Conservation (phyloP, 2,113 vertebrate species). For the Craseonycteris thonglongyai region DNA sequence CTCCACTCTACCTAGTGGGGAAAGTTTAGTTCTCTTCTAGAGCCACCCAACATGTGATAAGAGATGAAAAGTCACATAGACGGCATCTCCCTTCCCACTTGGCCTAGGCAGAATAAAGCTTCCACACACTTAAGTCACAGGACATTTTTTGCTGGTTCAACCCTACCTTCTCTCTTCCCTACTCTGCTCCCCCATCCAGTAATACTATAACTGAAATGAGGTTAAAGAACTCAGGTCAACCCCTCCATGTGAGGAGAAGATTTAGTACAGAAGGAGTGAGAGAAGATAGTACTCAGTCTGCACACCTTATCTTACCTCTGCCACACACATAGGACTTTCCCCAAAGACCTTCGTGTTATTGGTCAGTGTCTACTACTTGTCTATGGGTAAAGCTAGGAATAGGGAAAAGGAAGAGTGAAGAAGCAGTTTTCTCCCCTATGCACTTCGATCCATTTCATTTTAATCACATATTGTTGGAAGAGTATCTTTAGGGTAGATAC, state of each 20-base stretch:
- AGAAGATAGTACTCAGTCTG: background rate
- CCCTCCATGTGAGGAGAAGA: accelerated
- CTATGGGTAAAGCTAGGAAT: background rate
- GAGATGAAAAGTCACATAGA: background rate
- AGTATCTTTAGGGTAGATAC: background rate
- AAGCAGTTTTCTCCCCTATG: background rate
- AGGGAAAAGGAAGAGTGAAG: background rate
- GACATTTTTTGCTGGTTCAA: background rate
- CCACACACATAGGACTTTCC: background rate
- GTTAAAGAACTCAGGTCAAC: background rate
- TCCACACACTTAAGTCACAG: background rate
- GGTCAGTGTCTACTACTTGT: background rate
- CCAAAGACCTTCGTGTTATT: background rate
- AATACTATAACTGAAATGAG: background rate
- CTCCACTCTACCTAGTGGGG: background rate
- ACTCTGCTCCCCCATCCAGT: background rate
- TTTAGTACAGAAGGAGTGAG: background rate
- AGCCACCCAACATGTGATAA: background rate
- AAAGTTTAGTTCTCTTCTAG: background rate
- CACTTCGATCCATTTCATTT: background rate
- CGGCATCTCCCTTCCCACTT: background rate
- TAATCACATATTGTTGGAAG: too few relatives aligned
- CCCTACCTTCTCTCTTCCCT: background rate
- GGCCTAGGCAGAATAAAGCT: background rate
- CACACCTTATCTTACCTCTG: too few relatives aligned